Evolutionary conservation across 2,113 vertebrate species (phyloP).

Genomic region (Genyomyrus donnyi): DNA sequence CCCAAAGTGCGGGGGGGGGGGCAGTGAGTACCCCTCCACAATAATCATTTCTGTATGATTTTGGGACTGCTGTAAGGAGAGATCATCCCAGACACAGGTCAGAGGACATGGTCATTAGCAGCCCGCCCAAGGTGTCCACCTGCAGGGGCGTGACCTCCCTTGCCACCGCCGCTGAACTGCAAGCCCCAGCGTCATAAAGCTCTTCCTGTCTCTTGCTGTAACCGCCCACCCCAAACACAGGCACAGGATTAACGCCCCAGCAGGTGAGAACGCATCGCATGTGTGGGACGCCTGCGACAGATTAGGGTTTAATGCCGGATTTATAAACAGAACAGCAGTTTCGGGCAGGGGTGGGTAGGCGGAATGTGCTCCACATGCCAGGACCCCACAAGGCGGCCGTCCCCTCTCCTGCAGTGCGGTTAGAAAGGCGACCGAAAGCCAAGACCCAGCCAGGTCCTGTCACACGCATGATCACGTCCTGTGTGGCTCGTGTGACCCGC

Average conservation of each 20-base stretch:
- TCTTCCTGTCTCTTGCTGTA: not conserved
- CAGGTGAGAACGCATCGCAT: conserved; percentile 3
- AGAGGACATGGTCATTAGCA: not conserved
- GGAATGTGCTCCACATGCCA: not conserved
- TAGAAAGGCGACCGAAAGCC: not conserved
- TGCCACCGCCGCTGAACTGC: not conserved
- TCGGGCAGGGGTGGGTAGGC: not conserved
- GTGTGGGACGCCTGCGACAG: not conserved
- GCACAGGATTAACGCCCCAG: not conserved
- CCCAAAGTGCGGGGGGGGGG: conserved; percentile 26
- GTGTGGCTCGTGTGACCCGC: not conserved
- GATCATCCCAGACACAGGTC: not conserved
- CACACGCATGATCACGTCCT: not conserved
- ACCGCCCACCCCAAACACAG: not conserved
- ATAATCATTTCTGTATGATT: not conserved
- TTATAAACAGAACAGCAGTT: conserved; percentile 1
- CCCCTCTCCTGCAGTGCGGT: not conserved
- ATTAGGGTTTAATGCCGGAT: not conserved
- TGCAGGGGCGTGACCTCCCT: not conserved
- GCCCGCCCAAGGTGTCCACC: not conserved
- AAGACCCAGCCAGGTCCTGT: not conserved
- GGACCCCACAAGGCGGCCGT: not conserved
- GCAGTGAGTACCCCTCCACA: conserved; percentile 11
- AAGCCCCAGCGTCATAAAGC: not conserved
- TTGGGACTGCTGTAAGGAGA: too few relatives aligned